Evolutionary conservation across 2,797 vertebrate species (phyloP).

Genomic region (Periparus ater): DNA sequence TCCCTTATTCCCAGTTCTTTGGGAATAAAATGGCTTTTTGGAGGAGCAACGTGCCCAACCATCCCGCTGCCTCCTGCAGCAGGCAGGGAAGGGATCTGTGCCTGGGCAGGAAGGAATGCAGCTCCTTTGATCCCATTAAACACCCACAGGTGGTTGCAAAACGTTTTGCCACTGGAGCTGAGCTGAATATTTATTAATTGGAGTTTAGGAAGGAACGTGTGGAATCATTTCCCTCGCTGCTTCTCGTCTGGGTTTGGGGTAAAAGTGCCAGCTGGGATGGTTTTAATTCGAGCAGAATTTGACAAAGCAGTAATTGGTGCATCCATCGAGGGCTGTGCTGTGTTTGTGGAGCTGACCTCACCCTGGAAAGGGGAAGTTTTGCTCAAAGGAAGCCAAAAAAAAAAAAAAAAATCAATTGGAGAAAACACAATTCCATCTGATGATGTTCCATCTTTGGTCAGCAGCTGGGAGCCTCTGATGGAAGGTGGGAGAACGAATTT

Average conservation of each 20-base stretch:
- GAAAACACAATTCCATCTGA: neutral
- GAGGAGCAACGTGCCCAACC: neutral
- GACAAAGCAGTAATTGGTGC: neutral
- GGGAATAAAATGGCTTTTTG: neutral
- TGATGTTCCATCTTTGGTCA: neutral
- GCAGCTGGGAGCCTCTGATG: neutral
- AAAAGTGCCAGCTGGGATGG: neutral
- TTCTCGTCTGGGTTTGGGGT: neutral
- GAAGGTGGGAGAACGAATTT: neutral
- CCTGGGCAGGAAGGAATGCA: neutral
- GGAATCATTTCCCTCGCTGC: neutral
- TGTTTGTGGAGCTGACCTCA: neutral
- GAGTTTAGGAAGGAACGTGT: neutral
- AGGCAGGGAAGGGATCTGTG: neutral
- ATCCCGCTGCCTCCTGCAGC: neutral
- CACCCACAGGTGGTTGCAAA: neutral
- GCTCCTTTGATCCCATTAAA: neutral
- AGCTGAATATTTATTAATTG: neutral
- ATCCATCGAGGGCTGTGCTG: rapidly evolving
- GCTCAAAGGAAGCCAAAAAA: neutral
- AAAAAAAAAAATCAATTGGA: neutral
- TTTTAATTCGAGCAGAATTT: neutral
- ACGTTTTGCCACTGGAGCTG: neutral
- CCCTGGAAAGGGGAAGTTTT: neutral
- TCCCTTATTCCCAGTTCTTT: neutral